These are phyloP conservation scores for Gambelia wislizenii DNA, from an alignment of 2,797 vertebrate genomes.

Conservation along the genomic window DNA sequence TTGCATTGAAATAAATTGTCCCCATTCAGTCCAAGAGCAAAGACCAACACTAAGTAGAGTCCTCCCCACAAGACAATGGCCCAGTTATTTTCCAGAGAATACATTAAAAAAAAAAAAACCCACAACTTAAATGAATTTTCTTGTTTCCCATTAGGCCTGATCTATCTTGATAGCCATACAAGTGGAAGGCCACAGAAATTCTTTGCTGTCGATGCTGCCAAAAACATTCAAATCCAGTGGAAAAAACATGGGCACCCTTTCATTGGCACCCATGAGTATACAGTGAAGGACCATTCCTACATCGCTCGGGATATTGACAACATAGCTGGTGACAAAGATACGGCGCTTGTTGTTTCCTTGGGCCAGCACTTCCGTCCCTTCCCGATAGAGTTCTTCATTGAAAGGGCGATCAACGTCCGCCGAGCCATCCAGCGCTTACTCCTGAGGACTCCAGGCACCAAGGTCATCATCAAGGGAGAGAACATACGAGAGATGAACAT, in stretches of 20 bases:
- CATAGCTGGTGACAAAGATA: conserved; percentile 54
- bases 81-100: too few species aligned
- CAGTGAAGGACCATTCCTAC: conserved; percentile 59
- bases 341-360: conserved; percentile 43
- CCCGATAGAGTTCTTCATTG: conserved; percentile 64
- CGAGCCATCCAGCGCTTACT: conserved; percentile 56
- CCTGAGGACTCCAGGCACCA: conserved; percentile 65
- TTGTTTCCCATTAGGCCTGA: too few species aligned
- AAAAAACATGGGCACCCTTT: conserved; percentile 63
- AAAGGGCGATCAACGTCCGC: conserved; percentile 50
- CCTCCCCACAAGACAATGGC: too few species aligned
- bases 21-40: too few species aligned
- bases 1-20: too few species aligned
- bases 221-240: conserved; percentile 63
- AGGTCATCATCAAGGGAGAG: conserved; percentile 68
- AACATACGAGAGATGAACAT: conserved; percentile 54
- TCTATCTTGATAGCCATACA: conserved; percentile 46
- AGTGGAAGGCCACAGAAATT: conserved; percentile 45
- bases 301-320: conserved; percentile 42
- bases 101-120: too few species aligned
- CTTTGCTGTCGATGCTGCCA: conserved; percentile 43
- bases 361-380: conserved; percentile 74
- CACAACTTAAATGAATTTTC: too few species aligned
- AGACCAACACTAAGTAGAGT: too few species aligned
- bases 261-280: conserved; percentile 40